Evolutionary conservation across 2,113 vertebrate species (phyloP).

Genomic region (Saiga tatarica): DNA sequence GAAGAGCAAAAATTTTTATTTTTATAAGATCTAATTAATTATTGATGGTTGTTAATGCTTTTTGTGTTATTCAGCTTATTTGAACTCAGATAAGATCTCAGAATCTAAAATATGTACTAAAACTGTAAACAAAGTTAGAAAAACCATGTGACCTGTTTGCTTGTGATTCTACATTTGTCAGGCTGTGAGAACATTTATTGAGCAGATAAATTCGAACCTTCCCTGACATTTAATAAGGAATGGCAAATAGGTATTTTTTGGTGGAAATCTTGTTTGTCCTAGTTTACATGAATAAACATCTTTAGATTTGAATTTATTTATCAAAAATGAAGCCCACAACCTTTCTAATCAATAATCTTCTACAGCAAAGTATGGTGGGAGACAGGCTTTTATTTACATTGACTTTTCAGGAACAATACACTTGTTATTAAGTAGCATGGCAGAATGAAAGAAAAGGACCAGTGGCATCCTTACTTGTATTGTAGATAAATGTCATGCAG

Average conservation of each 20-base stretch:
- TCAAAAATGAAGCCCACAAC: not conserved
- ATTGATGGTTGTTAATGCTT: not conserved
- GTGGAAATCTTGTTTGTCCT: constrained; percentile 35
- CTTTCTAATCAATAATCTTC: constrained; percentile 22
- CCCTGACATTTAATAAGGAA: constrained; percentile 15
- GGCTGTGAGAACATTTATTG: not conserved
- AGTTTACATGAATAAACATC: constrained; percentile 19
- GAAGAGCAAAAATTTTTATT: not conserved
- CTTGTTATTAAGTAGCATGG: not conserved
- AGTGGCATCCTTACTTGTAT: not conserved
- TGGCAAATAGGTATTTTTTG: not conserved
- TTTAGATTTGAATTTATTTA: constrained; percentile 31
- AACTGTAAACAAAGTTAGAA: constrained; percentile 21
- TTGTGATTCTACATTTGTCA: not conserved
- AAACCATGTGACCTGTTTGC: not conserved
- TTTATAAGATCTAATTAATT: not conserved
- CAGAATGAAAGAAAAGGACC: not conserved
- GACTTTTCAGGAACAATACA: not conserved
- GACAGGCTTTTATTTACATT: not conserved
- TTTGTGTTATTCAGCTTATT: constrained; percentile 9
- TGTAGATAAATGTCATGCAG: not conserved
- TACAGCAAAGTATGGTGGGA: not conserved
- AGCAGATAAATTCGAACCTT: not conserved
- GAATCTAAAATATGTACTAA: not conserved
- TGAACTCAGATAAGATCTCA: constrained; percentile 37